A percentile compares a stretch with the other conserved stretches of the same genome.
phyloP scores from a whole-genome alignment of 1,140 invertebrate genomes.

The Apocrypta bakeri region DNA sequence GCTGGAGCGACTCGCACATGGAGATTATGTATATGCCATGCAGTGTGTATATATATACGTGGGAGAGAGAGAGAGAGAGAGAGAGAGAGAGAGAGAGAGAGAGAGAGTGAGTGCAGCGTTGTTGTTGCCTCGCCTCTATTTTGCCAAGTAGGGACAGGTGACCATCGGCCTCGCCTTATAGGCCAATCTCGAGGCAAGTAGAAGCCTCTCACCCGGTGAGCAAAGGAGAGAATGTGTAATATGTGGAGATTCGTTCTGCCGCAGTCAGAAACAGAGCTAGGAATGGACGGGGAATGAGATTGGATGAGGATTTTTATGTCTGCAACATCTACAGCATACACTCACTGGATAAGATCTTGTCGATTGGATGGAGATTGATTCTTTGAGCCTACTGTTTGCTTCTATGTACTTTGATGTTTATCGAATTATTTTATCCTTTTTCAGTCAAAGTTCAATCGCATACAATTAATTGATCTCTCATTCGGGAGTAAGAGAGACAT shows the following conservation, averaged over 20 bases:
- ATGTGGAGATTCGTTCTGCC: background rate
- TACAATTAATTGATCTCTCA: too few relatives aligned
- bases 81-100: background rate
- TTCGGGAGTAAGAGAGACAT: too few relatives aligned
- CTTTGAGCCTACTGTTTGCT: background rate
- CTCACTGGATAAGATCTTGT: too few relatives aligned
- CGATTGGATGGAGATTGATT: background rate
- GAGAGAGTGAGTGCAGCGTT: background rate
- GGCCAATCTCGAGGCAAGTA: background rate
- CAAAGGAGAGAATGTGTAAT: background rate
- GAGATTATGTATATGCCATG: background rate
- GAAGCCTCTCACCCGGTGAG: background rate
- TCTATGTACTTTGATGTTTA: too few relatives aligned
- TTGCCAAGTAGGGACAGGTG: conserved; percentile 37
- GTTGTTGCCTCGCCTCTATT: conserved; percentile 16
- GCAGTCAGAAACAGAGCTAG: background rate
- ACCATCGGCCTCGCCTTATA: conserved; percentile 19
- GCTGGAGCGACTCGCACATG: background rate
- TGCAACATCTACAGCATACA: too few relatives aligned
- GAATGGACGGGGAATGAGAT: background rate
- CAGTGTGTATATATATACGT: background rate
- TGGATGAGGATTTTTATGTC: background rate
- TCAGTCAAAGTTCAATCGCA: too few relatives aligned
- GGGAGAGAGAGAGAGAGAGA: background rate
- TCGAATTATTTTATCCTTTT: too few relatives aligned